These are phyloP conservation scores for Labia minor DNA, from an alignment of 2,888 invertebrate species.

Conservation along the genomic window DNA sequence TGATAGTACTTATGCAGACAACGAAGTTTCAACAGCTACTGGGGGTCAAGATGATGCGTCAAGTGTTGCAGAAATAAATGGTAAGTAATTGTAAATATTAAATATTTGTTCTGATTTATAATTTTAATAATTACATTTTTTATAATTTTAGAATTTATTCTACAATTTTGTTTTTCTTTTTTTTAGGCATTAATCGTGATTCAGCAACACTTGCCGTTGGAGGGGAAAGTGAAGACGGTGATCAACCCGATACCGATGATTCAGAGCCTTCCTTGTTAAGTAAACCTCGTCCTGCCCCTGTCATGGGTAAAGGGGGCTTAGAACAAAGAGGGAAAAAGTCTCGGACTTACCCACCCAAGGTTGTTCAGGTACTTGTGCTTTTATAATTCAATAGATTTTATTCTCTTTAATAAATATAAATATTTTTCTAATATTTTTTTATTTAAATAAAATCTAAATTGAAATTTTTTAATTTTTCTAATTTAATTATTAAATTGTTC, in stretches of 20 bases:
- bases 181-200: slow-evolving; percentile 39
- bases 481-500: no score
- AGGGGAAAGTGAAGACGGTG: slow-evolving; percentile 56
- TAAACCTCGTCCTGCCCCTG: slow-evolving; percentile 40
- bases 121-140: slow-evolving; percentile 21
- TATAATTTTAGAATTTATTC: slow-evolving; percentile 18
- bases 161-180: slow-evolving; percentile 23
- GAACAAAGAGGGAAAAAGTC: slow-evolving; percentile 54
- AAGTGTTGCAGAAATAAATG: slow-evolving; percentile 37
- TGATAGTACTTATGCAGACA: slow-evolving; percentile 61
- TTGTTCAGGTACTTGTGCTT: slow-evolving; percentile 34
- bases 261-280: slow-evolving; percentile 44
- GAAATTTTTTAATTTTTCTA: no score
- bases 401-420: no score
- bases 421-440: no score
- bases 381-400: no score
- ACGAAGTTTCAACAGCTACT: slow-evolving; percentile 39
- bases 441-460: no score
- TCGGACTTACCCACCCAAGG: slow-evolving; percentile 47
- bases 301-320: slow-evolving; percentile 49
- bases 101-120: slow-evolving; percentile 22
- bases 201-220: slow-evolving; percentile 36
- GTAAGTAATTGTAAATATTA: slow-evolving; percentile 35
- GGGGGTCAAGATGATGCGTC: slow-evolving; percentile 45
- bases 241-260: slow-evolving; percentile 63